Conservation (phyloP, 2,797 vertebrate species). For the Enoplosus armatus region DNA sequence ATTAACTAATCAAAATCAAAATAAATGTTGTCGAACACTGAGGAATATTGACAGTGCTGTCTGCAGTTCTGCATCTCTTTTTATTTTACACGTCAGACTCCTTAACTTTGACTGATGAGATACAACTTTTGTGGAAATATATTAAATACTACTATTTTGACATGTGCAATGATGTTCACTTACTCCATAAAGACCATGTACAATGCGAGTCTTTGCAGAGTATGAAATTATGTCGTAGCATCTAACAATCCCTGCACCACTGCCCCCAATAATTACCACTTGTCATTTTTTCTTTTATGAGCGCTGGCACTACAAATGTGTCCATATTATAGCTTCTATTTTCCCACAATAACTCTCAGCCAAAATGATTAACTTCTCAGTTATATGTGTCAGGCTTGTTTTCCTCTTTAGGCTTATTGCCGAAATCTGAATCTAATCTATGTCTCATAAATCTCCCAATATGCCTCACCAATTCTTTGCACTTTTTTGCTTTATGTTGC, state of each 20-base stretch:
- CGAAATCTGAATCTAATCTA: slow-evolving; percentile 15
- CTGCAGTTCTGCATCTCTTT: neutral
- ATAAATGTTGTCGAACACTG: neutral
- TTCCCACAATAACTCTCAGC: slow-evolving; percentile 33
- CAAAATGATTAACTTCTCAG: slow-evolving; percentile 36
- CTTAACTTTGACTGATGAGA: neutral
- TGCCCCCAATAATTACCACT: slow-evolving; percentile 11
- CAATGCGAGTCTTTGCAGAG: neutral
- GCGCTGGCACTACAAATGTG: slow-evolving; percentile 13
- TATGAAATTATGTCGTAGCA: slow-evolving; percentile 6
- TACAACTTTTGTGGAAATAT: too few relatives aligned
- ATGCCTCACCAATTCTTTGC: neutral
- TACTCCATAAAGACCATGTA: neutral
- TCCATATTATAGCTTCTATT: slow-evolving; percentile 11
- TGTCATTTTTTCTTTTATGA: slow-evolving; percentile 9
- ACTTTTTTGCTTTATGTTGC: neutral
- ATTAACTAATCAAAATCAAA: slow-evolving; percentile 7
- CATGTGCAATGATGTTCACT: neutral
- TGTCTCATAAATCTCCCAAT: neutral
- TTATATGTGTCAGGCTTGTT: slow-evolving; percentile 26
- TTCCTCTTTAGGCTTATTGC: slow-evolving; percentile 31
- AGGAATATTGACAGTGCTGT: neutral
- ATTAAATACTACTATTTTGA: neutral
- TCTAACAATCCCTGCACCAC: neutral
- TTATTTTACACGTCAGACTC: neutral